phyloP scores from a whole-genome alignment of 2,888 invertebrate genomes.

The Pseudanteris insignis region DNA sequence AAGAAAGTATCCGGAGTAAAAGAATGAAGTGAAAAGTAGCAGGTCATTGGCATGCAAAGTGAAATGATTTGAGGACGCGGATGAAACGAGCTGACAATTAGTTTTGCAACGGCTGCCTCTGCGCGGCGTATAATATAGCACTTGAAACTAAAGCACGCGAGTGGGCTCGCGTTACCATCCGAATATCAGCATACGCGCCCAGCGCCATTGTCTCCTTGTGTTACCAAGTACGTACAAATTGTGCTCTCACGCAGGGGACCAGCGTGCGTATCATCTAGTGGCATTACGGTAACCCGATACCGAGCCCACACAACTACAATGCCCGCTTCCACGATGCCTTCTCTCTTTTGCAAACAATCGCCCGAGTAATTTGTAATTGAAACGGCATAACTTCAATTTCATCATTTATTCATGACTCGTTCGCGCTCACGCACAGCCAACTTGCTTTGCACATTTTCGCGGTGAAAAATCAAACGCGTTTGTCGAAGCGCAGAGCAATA shows the following conservation, averaged over 20 bases:
- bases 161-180: constrained; percentile 55
- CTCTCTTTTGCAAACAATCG: constrained; percentile 62
- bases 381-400: constrained; percentile 6
- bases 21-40: too few species aligned
- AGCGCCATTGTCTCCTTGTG: constrained; percentile 59
- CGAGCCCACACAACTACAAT: constrained; percentile 43
- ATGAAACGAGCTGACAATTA: too few species aligned
- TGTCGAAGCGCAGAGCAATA: too few species aligned
- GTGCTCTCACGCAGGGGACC: constrained; percentile 42
- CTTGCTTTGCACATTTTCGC: too few species aligned
- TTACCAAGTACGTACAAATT: constrained; percentile 54
- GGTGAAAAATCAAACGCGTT: too few species aligned
- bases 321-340: constrained; percentile 21
- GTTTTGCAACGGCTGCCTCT: too few species aligned
- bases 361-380: constrained; percentile 50
- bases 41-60: too few species aligned
- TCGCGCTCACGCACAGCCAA: too few species aligned
- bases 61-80: too few species aligned
- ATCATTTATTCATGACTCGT: too few species aligned
- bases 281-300: constrained; percentile 44
- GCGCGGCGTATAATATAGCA: too few species aligned
- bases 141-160: constrained; percentile 56
- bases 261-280: constrained; percentile 39
- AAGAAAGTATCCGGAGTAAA: too few species aligned
- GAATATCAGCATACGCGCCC: constrained; percentile 38